These are phyloP conservation scores for Nyctibius bracteatus DNA, from an alignment of 2,113 vertebrate species.

Conservation along the genomic window DNA sequence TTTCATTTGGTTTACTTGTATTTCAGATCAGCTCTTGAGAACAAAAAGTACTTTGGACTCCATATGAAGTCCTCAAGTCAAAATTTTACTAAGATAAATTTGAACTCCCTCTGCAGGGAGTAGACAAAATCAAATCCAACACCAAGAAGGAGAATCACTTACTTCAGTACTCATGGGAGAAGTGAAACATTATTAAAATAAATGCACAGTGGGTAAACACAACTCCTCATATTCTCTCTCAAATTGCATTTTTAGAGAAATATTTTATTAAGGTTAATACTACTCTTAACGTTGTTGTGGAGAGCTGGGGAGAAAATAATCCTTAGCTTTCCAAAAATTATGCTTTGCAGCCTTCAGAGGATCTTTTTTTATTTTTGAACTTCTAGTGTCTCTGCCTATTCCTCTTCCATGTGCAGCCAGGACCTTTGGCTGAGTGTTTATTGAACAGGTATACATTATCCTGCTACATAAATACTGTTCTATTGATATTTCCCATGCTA, in stretches of 20 bases:
- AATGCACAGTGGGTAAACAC: neutral
- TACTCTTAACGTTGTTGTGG: neutral
- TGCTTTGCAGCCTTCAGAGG: constrained; percentile 27
- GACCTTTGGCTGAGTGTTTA: neutral
- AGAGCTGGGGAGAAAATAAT: neutral
- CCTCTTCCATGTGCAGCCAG: neutral
- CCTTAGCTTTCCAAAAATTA: constrained; percentile 6
- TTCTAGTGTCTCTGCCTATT: neutral
- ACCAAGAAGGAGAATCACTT: constrained; percentile 27
- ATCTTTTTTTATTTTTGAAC: neutral
- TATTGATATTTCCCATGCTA: neutral
- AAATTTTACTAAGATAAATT: constrained; percentile 42
- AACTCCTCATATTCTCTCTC: neutral
- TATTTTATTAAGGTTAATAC: constrained; percentile 28
- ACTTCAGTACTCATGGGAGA: constrained; percentile 2
- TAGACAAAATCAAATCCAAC: constrained; percentile 11
- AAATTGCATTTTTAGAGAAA: constrained; percentile 13
- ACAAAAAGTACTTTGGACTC: constrained; percentile 14
- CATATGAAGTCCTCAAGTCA: constrained; percentile 18
- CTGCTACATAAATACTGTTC: neutral
- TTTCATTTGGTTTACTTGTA: neutral
- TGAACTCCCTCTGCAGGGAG: constrained; percentile 10
- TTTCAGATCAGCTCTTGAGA: neutral
- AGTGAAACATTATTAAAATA: neutral
- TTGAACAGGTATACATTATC: neutral